phyloP scores from a whole-genome alignment of 1,140 invertebrate species.

The Limonius californicus region DNA sequence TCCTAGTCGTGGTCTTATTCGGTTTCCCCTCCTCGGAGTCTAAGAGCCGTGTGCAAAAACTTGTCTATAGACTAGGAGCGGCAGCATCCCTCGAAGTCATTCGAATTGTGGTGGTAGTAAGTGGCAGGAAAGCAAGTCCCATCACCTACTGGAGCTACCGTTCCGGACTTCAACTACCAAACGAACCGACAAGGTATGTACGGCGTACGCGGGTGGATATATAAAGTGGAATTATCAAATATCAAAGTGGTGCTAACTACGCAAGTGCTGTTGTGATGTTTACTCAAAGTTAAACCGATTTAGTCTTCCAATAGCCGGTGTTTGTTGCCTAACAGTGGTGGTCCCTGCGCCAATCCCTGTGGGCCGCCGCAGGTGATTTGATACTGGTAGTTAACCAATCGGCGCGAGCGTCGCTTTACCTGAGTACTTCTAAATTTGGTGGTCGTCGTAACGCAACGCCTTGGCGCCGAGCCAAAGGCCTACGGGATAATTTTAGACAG shows the following conservation, averaged over 20 bases:
- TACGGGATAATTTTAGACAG: slow-evolving; percentile 31
- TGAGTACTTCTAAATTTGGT: slow-evolving; percentile 37
- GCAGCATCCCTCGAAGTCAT: slow-evolving; percentile 32
- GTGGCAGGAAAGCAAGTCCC: slow-evolving; percentile 42
- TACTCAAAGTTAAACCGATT: no score
- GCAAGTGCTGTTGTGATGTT: no score
- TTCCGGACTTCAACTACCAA: slow-evolving; percentile 39
- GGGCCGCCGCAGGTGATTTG: not conserved
- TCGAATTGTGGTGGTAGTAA: slow-evolving; percentile 48
- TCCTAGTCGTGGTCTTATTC: slow-evolving; percentile 26
- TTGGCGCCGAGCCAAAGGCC: slow-evolving; percentile 30
- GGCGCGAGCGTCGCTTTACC: slow-evolving; percentile 9
- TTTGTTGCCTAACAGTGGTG: no score
- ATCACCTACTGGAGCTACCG: slow-evolving; percentile 29
- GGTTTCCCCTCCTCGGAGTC: slow-evolving; percentile 30
- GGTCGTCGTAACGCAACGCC: slow-evolving; percentile 12
- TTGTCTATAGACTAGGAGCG: slow-evolving; percentile 45
- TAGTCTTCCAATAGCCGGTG: no score
- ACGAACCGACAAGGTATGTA: slow-evolving; percentile 38
- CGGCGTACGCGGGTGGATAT: not conserved
- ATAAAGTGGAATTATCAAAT: not conserved
- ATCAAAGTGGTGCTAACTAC: no score
- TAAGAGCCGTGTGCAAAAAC: slow-evolving; percentile 47
- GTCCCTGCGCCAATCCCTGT: not conserved
- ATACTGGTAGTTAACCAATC: not conserved